Conservation (phyloP, 2,113 vertebrate species). For the Apteryx mantelli region DNA sequence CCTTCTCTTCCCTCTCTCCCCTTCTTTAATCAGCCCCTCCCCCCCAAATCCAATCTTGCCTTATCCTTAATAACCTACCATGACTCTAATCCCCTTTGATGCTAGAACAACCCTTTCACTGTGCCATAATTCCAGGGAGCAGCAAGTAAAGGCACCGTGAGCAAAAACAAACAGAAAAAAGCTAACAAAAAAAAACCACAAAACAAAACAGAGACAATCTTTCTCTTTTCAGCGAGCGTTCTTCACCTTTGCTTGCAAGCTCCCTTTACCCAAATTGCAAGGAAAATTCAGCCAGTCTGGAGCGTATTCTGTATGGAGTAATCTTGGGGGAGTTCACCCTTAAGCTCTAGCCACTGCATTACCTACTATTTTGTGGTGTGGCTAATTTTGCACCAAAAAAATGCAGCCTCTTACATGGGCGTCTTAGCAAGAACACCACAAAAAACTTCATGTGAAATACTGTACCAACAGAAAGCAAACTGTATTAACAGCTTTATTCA, state of each 20-base stretch:
- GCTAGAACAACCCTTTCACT: neutral
- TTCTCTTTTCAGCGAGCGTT: neutral
- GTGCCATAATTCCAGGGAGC: neutral
- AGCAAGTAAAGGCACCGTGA: neutral
- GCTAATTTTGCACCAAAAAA: neutral
- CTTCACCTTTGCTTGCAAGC: neutral
- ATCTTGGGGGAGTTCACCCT: neutral
- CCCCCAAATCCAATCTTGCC: neutral
- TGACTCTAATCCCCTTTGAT: neutral
- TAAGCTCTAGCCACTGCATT: neutral
- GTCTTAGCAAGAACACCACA: neutral
- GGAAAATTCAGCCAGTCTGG: neutral
- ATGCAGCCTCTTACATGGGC: neutral
- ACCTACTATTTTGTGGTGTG: neutral
- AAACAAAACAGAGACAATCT: rapidly evolving
- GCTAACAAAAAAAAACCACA: too few relatives aligned
- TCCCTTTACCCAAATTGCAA: neutral
- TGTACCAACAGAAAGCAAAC: neutral
- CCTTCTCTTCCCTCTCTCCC: neutral
- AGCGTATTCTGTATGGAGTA: neutral
- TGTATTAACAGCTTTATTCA: neutral
- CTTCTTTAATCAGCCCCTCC: neutral
- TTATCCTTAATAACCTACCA: neutral
- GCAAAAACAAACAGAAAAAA: neutral
- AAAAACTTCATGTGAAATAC: neutral